Conservation (phyloP, 2,797 vertebrate genomes). For the Alca torda region DNA sequence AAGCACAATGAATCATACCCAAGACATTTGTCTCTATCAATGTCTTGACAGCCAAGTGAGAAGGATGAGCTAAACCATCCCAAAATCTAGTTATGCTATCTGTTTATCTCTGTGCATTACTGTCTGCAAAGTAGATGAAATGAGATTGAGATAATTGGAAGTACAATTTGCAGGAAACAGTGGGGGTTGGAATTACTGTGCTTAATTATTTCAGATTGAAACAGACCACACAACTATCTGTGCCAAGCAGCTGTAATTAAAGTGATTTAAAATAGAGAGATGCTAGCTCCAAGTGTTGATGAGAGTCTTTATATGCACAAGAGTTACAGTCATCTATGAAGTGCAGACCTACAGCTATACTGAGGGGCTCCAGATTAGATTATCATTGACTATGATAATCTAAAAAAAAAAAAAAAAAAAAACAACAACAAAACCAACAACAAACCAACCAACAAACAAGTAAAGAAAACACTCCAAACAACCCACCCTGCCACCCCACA, state of each 20-base stretch:
- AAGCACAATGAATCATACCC: slow-evolving; percentile 3
- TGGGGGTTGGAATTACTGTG: slow-evolving; percentile 52
- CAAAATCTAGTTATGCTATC: slow-evolving; percentile 36
- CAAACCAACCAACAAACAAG: background rate
- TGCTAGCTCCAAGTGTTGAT: slow-evolving; percentile 54
- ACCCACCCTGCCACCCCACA: background rate
- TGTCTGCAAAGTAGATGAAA: slow-evolving; percentile 41
- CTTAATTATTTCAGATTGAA: slow-evolving; percentile 67
- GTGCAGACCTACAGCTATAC: background rate
- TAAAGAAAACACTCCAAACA: background rate
- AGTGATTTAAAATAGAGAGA: slow-evolving; percentile 67
- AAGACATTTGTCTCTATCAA: slow-evolving; percentile 21
- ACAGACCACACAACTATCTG: slow-evolving; percentile 60
- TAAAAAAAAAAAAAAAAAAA: background rate
- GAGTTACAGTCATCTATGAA: background rate
- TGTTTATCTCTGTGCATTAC: slow-evolving; percentile 48
- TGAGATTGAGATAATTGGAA: slow-evolving; percentile 60
- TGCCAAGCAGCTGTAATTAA: slow-evolving; percentile 71
- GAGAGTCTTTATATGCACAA: slow-evolving; percentile 15
- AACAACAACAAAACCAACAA: no score
- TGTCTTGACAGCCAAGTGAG: slow-evolving; percentile 38
- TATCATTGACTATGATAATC: background rate
- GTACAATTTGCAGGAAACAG: slow-evolving; percentile 53
- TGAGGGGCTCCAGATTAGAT: background rate
- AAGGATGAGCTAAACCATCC: slow-evolving; percentile 47